phyloP scores from a whole-genome alignment of 2,888 invertebrate species.

The Clanis bilineata region DNA sequence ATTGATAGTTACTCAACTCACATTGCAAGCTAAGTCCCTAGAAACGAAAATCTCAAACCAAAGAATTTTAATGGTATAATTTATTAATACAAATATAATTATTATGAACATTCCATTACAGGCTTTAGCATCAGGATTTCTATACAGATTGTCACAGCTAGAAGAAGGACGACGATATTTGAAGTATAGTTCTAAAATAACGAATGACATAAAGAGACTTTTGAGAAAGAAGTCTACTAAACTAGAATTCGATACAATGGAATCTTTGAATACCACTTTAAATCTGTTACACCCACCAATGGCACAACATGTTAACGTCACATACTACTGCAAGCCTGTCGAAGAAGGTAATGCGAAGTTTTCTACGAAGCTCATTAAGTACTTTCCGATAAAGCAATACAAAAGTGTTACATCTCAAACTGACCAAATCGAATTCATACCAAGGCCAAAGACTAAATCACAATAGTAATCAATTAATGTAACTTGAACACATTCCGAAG shows the following conservation, averaged over 20 bases:
- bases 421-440: conserved; percentile 20
- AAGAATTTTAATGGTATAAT: background rate
- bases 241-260: conserved; percentile 47
- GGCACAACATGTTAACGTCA: conserved; percentile 39
- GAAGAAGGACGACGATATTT: conserved; percentile 70
- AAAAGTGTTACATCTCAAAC: background rate
- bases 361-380: conserved; percentile 30
- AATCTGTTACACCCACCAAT: conserved; percentile 51
- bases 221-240: conserved; percentile 48
- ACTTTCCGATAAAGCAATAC: conserved; percentile 16
- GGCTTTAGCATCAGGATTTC: conserved; percentile 53
- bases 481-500: conserved; percentile 9
- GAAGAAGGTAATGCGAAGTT: conserved; percentile 58
- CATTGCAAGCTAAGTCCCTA: no score
- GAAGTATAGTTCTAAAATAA: conserved; percentile 64
- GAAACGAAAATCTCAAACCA: no score
- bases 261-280: conserved; percentile 49
- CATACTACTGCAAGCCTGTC: conserved; percentile 51
- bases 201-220: conserved; percentile 60
- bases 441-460: conserved; percentile 44
- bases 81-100: background rate
- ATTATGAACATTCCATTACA: conserved; percentile 37
- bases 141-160: conserved; percentile 54
- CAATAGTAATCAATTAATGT: conserved; percentile 41
- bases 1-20: background rate